Base-by-base conservation (phyloP, 2,113 vertebrate species). In the Pseudopodoces humilis region DNA sequence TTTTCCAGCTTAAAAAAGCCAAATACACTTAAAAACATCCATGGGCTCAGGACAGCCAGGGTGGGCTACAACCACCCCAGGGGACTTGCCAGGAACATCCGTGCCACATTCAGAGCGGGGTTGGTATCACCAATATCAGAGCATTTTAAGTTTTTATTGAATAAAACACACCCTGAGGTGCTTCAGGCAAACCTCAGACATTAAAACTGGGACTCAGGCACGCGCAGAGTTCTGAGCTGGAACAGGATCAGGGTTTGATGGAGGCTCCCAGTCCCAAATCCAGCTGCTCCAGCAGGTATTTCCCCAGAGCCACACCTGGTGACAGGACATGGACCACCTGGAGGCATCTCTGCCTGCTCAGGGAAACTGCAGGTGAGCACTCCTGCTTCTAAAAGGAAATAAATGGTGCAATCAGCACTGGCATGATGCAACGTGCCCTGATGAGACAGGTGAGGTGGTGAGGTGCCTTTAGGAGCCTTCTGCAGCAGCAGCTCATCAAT, bases 91-190 rank as follows among this genome's bases (percentile, higher is more conserved):
- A 31, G 30, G 60, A 71, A 33, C 3, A 8, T 13, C n/a, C 28
- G 7, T 10, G 15, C 15, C 68, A 52, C 0, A 0, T 33, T 69
- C 93, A 77, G n/a, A 90, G 53, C 0, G 0, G 67, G 33, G 35
- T 4, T 63, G 44, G 60, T 59, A 23, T 37, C 83, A 68, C 27
- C 79, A 44, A 0, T 5, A 59, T 30, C 17, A 11, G 39, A 2
- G 28, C 12, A 47, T 52, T 96, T 88, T 15, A 53, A 39, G 6
- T 7, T 94, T 92, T 80, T 22, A 62, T 52, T 10, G 8, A 64
- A 67, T 39, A 70, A 87, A 81, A 74, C 35, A 37, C 15, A 24
- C 11, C 24, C 27, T 56, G 10, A 56, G 43, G 25, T 5, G 39
- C 33, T 71, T 60, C 71, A 64, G 56, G 44, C 39, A 55, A 79